Conservation (phyloP, 2,113 vertebrate species). For the Meleagris gallopavo region DNA sequence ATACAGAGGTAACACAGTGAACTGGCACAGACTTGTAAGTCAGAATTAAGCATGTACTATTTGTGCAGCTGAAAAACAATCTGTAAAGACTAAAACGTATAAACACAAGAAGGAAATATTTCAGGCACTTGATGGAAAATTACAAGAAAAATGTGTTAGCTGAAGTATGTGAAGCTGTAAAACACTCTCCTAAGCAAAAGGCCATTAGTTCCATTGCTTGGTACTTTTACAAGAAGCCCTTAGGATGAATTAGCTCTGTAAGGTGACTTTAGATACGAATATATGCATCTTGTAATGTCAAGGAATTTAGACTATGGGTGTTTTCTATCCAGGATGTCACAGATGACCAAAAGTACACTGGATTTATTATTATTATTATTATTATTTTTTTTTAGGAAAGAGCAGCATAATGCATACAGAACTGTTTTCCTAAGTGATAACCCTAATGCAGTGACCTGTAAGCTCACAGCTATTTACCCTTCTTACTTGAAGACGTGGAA, state of each 20-base stretch:
- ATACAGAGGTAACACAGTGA: background rate
- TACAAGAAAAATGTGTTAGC: background rate
- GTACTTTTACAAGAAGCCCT: background rate
- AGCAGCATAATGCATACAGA: background rate
- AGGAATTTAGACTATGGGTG: background rate
- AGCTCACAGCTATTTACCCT: background rate
- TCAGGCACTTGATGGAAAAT: background rate
- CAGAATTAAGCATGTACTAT: background rate
- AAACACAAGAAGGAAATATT: background rate
- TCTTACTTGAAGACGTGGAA: background rate
- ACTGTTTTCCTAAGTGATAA: background rate
- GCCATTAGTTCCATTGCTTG: background rate
- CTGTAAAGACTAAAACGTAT: background rate
- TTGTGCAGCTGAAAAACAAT: background rate
- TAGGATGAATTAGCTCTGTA: accelerated
- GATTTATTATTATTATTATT: background rate
- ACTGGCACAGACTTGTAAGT: background rate
- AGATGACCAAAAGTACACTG: background rate
- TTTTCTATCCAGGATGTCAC: background rate
- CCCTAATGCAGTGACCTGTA: background rate
- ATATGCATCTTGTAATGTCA: background rate
- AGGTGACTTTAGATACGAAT: background rate
- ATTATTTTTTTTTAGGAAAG: background rate
- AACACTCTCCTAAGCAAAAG: background rate
- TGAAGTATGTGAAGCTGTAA: background rate